Evolutionary conservation across 2,113 vertebrate genomes (phyloP), one percentile per base, ranked within the genome.

Genomic region (Hepsetus odoe): DNA sequence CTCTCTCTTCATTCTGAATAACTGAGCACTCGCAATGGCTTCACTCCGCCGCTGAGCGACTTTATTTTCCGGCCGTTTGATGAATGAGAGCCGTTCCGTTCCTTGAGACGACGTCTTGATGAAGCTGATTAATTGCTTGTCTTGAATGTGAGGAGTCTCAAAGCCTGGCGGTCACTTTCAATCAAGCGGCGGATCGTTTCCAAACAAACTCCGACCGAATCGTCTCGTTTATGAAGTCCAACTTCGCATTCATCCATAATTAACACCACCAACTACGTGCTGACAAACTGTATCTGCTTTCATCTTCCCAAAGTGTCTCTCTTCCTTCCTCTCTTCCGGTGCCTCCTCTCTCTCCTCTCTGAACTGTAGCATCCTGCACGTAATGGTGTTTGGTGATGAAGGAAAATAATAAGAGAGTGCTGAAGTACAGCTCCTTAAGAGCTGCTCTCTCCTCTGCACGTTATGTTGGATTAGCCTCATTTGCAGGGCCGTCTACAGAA

Each of bases 361-460:
- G 35, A 67, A 67, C 40, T 38, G 55, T 9, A 8, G 32, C 12
- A n/a, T 38, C 62, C 61, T 66, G 30, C 16, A 38, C 13, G 18
- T 38, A 22, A n/a, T 18, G 20, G 64, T 58, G 66, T 44, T 28
- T 53, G 35, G n/a, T 68, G 49, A 13, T 3, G 26, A 74, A 49
- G 49, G n/a, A 10, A 61, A 51, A 55, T 16, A 46, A 32, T 14
- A 74, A 53, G 28, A 2, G 32, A 26, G 67, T 22, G 20, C 35
- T 30, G 18, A 62, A 44, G 6, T 42, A 32, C 61, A 56, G 33
- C 58, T n/a, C 14, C 13, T 11, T 73, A 42, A 55, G 18, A 72
- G 55, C 46, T 32, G 79, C 56, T 87, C 38, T 59, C 67, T 65
- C 32, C 44, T 68, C 74, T 70, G 61, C 80, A 83, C 79, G 72